Conservation (phyloP, 2,113 vertebrate species). For the Rhynchomys soricoides region DNA sequence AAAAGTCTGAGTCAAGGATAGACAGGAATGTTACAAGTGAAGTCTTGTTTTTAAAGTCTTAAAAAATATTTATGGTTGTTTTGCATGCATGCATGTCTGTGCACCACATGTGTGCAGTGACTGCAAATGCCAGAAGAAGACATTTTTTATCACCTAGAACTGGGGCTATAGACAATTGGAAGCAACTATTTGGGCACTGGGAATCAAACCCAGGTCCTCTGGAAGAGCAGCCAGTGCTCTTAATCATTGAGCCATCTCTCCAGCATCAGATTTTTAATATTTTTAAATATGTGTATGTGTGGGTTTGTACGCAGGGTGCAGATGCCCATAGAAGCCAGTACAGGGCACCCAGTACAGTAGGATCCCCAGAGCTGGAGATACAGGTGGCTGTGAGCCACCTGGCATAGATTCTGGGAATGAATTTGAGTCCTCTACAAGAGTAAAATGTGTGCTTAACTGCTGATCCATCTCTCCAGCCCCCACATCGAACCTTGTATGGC, state of each 20-base stretch:
- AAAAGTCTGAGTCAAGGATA: neutral
- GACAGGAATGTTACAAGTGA: neutral
- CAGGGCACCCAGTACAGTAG: neutral
- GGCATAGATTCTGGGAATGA: neutral
- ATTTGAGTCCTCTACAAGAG: neutral
- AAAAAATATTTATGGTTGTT: neutral
- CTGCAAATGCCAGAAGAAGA: neutral
- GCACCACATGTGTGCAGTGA: neutral
- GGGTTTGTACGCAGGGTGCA: no score
- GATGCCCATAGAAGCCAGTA: neutral
- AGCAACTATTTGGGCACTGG: neutral
- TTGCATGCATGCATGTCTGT: neutral
- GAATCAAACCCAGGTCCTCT: neutral
- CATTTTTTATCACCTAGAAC: neutral
- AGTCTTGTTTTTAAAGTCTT: neutral
- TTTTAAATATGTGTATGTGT: neutral
- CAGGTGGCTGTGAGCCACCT: neutral
- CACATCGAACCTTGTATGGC: neutral
- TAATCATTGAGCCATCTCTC: neutral
- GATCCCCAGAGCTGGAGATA: neutral
- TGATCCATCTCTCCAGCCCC: neutral
- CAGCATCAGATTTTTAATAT: neutral
- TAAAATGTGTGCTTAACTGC: neutral
- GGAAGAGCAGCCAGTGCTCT: neutral
- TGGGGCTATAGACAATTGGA: neutral